Base-by-base conservation (phyloP, 30 jellyfish, hydroid and myxozoan genomes). In the Hydractinia symbiolongicarpus region DNA sequence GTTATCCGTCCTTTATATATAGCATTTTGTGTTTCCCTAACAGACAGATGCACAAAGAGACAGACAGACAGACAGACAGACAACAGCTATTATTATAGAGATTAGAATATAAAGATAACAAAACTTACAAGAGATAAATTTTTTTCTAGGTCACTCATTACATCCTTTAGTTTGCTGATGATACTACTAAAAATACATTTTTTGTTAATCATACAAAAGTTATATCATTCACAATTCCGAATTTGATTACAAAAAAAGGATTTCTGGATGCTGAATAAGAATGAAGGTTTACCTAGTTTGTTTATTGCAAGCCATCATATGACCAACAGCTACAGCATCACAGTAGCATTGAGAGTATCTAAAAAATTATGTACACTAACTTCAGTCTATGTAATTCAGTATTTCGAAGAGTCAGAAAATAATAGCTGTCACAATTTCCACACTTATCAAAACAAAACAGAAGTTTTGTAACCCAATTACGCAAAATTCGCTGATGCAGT, bases 301-400 rank as follows among this genome's bases (percentile, higher is more conserved):
- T 77, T 77, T 77, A 4, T 77, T 77, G 55, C 85, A 77, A 10
- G 60, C 67, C 44, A 85, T 95, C 55, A 94, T 82, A 60, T 69
- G 96, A 14, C 99, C 99, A 68, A 88, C 96, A 4, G 99, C 99
- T 40, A 88, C 58, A 5, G 95, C 88, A 70, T 94, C 96, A 50
- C 95, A 79, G 76, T 79, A 94, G 60, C 99, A 94, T 53, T 86
- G 87, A 8, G 99, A 88, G 78, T 86, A 94, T 72, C 99, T 94
- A 73, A 21, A 79, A 81, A 6, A 9, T n/a, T 19, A 76, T 49
- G 54, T 10, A 16, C 1, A 1, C 15, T 0, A 58, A 58, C 69
- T 11, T 11, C 19, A 16, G 0, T 58, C 2, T 58, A 0, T 58
- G 1, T 16, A 58, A 58, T 58, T 13, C 19, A 30, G 44, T 2